These are phyloP conservation scores for Silurus lanzhouensis DNA, from an alignment of 2,797 vertebrate species.

Conservation along the genomic window DNA sequence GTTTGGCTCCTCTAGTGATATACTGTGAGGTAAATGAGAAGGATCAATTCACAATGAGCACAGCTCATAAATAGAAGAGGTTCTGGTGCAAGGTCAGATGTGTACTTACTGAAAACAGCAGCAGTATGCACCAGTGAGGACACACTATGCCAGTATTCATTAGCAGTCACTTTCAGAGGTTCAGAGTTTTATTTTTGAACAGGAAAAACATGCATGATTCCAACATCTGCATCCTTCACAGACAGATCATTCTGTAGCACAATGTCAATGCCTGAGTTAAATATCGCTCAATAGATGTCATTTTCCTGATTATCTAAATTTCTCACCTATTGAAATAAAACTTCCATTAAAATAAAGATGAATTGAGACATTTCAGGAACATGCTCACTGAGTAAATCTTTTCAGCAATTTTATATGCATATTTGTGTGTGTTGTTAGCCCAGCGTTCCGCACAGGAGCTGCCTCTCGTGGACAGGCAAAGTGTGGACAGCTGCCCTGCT, in stretches of 20 bases:
- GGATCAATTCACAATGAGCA: slow-evolving; percentile 68
- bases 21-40: slow-evolving; percentile 69
- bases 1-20: slow-evolving; percentile 62
- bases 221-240: neutral
- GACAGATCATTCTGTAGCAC: neutral
- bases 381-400: neutral
- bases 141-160: slow-evolving; percentile 11
- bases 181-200: slow-evolving; percentile 8
- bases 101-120: slow-evolving; percentile 24
- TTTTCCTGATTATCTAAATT: neutral
- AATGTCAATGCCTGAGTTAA: too few relatives aligned
- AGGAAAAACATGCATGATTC: neutral
- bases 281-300: neutral
- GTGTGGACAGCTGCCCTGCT: slow-evolving; percentile 83
- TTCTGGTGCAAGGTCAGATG: slow-evolving; percentile 60
- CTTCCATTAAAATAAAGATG: neutral
- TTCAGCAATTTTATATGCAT: neutral
- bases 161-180: slow-evolving; percentile 7
- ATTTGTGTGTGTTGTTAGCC: slow-evolving; percentile 71
- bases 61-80: slow-evolving; percentile 65
- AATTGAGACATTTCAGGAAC: neutral
- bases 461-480: slow-evolving; percentile 97
- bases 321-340: neutral
- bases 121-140: slow-evolving; percentile 20
- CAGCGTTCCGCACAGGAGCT: slow-evolving; percentile 98